These are phyloP conservation scores for Bradypus variegatus DNA, from an alignment of 2,797 vertebrate genomes.

Conservation along the genomic window DNA sequence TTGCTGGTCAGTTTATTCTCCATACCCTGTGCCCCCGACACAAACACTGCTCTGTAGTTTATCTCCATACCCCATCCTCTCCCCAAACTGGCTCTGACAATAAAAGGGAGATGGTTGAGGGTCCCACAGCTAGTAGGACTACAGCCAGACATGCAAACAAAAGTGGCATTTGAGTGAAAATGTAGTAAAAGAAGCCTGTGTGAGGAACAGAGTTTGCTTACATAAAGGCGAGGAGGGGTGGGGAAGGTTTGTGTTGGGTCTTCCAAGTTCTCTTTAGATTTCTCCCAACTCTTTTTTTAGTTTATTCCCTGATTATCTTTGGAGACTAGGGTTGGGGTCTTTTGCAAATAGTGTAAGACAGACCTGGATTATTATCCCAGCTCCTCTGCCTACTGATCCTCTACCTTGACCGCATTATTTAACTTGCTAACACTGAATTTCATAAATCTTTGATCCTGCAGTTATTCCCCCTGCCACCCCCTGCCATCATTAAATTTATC, in stretches of 20 bases:
- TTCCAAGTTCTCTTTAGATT: not conserved
- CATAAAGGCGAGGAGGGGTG: not conserved
- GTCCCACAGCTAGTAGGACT: not conserved
- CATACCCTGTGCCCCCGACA: not conserved
- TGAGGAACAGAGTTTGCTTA: constrained; percentile 7
- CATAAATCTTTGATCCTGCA: not conserved
- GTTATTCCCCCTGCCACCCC: not conserved
- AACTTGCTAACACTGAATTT: not conserved
- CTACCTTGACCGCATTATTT: not conserved
- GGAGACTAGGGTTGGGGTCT: not conserved
- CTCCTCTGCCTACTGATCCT: not conserved
- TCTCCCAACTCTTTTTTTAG: not conserved
- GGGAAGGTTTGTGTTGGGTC: not conserved
- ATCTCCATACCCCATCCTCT: not conserved
- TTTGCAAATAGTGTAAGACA: constrained; percentile 1
- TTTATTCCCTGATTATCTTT: not conserved
- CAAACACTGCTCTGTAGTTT: not conserved
- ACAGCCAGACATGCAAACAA: not conserved
- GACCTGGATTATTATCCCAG: not conserved
- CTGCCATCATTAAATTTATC: not conserved
- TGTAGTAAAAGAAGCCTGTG: not conserved
- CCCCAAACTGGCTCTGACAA: not conserved
- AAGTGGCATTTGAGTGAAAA: not conserved
- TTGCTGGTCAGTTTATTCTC: not conserved
- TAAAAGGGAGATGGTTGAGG: not conserved